phyloP scores from a whole-genome alignment of 2,888 invertebrate genomes.

The Calliphora vomitoria region DNA sequence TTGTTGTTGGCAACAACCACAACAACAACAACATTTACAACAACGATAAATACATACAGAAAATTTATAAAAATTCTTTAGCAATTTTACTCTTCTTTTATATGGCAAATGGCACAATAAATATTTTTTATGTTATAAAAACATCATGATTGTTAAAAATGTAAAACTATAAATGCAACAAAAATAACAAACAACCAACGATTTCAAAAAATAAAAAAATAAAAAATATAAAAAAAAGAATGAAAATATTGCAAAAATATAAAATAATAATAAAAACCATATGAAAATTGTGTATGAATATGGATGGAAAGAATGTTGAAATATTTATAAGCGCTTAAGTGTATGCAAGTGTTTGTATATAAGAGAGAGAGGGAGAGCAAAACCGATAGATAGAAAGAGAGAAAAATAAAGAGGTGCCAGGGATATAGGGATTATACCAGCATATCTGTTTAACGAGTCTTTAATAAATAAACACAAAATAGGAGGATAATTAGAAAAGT shows the following conservation, averaged over 20 bases:
- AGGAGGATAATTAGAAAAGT: background rate
- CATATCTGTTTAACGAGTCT: slow-evolving; percentile 61
- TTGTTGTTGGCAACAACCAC: no score
- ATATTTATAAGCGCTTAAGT: slow-evolving; percentile 36
- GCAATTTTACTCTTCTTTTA: slow-evolving; percentile 38
- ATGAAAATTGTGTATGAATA: slow-evolving; percentile 66
- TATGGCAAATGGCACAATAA: slow-evolving; percentile 60
- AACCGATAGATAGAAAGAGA: background rate
- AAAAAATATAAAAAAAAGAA: slow-evolving; percentile 21
- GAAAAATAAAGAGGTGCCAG: background rate
- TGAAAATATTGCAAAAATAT: slow-evolving; percentile 46
- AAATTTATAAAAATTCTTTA: slow-evolving; percentile 44
- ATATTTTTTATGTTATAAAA: slow-evolving; percentile 54
- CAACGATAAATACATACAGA: slow-evolving; percentile 21
- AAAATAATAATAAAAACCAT: slow-evolving; percentile 59
- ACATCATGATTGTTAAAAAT: slow-evolving; percentile 59
- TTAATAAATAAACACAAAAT: slow-evolving; percentile 21
- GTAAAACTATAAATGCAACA: slow-evolving; percentile 54
- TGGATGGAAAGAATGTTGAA: slow-evolving; percentile 43
- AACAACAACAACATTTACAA: background rate
- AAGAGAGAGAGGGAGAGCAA: background rate
- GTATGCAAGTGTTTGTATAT: background rate
- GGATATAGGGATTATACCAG: slow-evolving; percentile 37
- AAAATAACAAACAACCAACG: slow-evolving; percentile 19
- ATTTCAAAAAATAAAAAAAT: slow-evolving; percentile 32